Evolutionary conservation across 2,797 vertebrate genomes (phyloP).

Genomic region (Pipistrellus pygmaeus): DNA sequence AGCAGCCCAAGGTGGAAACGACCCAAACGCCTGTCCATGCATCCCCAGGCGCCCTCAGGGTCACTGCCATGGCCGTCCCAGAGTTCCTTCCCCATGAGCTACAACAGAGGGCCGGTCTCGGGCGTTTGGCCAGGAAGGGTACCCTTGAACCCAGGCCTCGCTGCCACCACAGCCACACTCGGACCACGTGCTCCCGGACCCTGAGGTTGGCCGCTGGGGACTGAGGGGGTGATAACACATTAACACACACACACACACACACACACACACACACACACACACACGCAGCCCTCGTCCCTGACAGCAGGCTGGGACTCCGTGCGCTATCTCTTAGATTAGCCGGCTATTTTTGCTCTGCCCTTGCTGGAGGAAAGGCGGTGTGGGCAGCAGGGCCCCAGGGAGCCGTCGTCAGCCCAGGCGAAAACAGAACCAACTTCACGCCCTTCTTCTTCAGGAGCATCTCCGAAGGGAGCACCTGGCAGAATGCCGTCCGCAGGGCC

Average conservation of each 20-base stretch:
- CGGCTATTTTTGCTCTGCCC: constrained; percentile 82
- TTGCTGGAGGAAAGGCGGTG: constrained; percentile 67
- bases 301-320: constrained; percentile 61
- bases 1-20: neutral
- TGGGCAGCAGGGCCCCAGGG: constrained; percentile 40
- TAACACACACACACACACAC: neutral
- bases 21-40: neutral
- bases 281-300: constrained; percentile 65
- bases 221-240: constrained; percentile 45
- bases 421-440: neutral
- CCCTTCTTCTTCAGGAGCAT: neutral
- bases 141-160: neutral
- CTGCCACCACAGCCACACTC: neutral
- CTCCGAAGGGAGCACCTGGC: neutral
- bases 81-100: neutral
- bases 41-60: neutral
- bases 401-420: neutral
- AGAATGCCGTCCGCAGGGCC: neutral
- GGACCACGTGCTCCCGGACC: neutral
- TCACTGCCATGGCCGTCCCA: neutral
- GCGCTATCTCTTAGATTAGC: constrained; percentile 82
- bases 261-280: neutral
- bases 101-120: neutral
- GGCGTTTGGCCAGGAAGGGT: neutral
- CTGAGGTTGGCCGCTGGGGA: neutral